phyloP scores from a whole-genome alignment of 2,797 vertebrate species.

The Gallinago stenura region DNA sequence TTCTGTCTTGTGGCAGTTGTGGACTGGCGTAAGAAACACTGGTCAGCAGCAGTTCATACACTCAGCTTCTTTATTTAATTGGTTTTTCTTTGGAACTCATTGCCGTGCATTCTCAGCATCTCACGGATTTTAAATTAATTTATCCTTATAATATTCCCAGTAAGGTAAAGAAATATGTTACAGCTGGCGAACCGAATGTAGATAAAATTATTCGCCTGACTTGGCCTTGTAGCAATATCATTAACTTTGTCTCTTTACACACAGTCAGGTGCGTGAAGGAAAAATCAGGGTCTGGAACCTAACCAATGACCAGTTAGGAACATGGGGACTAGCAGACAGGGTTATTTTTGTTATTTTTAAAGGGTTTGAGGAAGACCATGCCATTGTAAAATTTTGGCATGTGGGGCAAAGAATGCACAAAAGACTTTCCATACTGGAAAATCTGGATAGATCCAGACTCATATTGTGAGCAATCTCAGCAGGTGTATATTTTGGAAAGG shows the following conservation, averaged over 20 bases:
- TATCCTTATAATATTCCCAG: background rate
- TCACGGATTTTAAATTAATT: background rate
- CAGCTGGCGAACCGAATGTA: background rate
- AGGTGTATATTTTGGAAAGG: background rate
- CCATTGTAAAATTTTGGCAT: background rate
- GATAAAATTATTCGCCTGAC: background rate
- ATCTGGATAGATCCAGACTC: background rate
- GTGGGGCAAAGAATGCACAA: background rate
- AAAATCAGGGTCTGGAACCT: background rate
- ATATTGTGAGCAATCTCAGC: background rate
- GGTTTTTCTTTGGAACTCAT: background rate
- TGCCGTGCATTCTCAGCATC: background rate
- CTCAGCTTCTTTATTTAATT: background rate
- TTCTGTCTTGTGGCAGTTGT: background rate
- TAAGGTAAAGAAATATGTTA: background rate
- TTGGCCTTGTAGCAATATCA: background rate
- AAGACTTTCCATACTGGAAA: background rate
- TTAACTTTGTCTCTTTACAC: background rate
- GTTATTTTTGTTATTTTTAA: background rate
- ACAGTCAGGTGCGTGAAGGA: background rate
- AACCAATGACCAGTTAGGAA: background rate
- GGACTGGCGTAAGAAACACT: background rate
- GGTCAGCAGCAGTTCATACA: background rate
- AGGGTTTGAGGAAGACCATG: background rate
- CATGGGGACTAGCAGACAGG: rapidly evolving